Evolutionary conservation across 1,140 invertebrate genomes (phyloP).

Genomic region (Oscheius sp.): DNA sequence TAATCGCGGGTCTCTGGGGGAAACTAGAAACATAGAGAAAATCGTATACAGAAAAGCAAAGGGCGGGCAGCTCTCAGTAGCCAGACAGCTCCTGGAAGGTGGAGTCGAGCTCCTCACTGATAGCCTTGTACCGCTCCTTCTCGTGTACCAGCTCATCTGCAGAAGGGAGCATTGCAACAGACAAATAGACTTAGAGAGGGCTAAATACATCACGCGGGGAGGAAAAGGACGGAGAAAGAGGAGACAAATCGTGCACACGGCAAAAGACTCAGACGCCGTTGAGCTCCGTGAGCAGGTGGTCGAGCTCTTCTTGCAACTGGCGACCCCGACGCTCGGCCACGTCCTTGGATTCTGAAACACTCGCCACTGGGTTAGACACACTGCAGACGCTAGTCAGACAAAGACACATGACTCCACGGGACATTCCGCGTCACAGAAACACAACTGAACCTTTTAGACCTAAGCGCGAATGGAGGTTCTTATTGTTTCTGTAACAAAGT

Average conservation of each 20-base stretch:
- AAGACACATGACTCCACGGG: neutral
- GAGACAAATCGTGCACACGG: neutral
- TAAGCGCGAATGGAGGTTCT: too few species aligned
- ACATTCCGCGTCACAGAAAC: too few species aligned
- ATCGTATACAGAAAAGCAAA: neutral
- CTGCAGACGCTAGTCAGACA: neutral
- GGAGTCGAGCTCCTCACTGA: conserved; percentile 95
- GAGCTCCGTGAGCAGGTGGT: conserved; percentile 54
- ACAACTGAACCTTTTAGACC: too few species aligned
- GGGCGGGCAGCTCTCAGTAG: conserved; percentile 68
- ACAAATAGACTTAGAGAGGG: neutral
- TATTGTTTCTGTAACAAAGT: too few species aligned
- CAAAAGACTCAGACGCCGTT: conserved; percentile 44
- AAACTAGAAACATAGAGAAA: too few species aligned
- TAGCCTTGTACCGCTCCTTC: conserved; percentile 98
- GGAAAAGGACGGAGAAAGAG: neutral
- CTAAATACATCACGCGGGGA: neutral
- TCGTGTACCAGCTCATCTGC: conserved; percentile 96
- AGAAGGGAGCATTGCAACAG: conserved; percentile 60
- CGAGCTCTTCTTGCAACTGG: conserved; percentile 58
- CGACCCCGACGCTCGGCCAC: conserved; percentile 41
- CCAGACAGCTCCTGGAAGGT: conserved; percentile 96
- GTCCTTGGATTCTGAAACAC: conserved; percentile 55
- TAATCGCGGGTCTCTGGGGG: too few species aligned
- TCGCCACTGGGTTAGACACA: neutral